phyloP scores from a whole-genome alignment of 2,797 vertebrate genomes.

The Leucoraja ocellata region DNA sequence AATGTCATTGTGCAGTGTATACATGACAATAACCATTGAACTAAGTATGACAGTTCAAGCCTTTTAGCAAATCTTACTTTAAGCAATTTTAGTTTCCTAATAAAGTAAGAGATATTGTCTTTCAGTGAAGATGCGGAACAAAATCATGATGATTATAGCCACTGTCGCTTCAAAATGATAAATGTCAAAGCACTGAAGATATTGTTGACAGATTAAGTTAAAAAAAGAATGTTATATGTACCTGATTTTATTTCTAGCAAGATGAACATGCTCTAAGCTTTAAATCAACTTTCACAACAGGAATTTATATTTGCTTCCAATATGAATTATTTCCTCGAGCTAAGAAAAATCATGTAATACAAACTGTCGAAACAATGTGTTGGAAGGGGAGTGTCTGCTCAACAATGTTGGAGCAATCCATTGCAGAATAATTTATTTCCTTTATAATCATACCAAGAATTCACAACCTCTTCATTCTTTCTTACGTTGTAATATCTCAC shows the following conservation, averaged over 20 bases:
- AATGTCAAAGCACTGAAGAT: neutral
- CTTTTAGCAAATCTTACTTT: slow-evolving; percentile 19
- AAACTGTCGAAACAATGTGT: no score
- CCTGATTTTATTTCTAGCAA: neutral
- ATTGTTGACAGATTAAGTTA: neutral
- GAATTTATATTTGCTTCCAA: neutral
- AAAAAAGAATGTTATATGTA: neutral
- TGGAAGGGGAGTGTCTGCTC: neutral
- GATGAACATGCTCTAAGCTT: neutral
- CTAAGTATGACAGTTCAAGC: neutral
- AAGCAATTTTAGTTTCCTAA: neutral
- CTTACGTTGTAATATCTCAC: neutral
- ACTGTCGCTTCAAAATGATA: neutral
- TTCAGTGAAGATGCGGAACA: neutral
- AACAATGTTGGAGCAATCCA: neutral
- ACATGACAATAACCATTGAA: no score
- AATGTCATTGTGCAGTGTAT: no score
- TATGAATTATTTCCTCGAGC: neutral
- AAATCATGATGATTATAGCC: neutral
- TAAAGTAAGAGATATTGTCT: neutral
- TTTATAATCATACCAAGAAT: neutral
- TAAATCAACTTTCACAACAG: neutral
- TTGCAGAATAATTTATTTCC: neutral
- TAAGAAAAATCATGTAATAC: slow-evolving; percentile 14
- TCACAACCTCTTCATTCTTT: neutral